Conservation (phyloP, 2,113 vertebrate genomes). For the Scopus umbretta region DNA sequence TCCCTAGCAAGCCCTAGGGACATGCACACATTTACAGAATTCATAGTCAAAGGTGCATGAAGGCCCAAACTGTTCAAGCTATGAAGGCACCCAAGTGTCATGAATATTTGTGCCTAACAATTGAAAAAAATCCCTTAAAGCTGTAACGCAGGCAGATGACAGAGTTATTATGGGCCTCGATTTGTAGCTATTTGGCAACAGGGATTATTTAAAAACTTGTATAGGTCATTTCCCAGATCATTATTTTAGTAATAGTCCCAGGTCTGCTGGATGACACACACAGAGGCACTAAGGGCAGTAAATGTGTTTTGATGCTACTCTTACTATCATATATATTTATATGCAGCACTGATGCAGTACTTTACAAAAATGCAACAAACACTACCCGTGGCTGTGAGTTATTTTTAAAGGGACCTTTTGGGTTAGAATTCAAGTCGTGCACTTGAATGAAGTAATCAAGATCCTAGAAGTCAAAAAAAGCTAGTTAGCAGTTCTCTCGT, state of each 20-base stretch:
- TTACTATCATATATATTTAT: neutral
- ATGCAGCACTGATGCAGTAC: neutral
- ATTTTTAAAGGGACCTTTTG: neutral
- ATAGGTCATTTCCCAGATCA: neutral
- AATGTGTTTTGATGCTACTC: neutral
- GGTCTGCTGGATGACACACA: neutral
- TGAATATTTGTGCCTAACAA: neutral
- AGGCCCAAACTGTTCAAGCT: neutral
- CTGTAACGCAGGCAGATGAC: neutral
- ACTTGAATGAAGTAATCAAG: neutral
- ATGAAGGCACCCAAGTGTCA: neutral
- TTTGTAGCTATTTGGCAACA: neutral
- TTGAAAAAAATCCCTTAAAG: neutral
- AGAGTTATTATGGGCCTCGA: neutral
- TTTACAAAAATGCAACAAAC: neutral
- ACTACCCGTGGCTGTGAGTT: neutral
- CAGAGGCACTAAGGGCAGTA: neutral
- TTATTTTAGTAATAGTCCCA: neutral
- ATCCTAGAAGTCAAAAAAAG: neutral
- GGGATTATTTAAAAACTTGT: neutral
- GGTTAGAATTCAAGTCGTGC: neutral
- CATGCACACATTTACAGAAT: neutral
- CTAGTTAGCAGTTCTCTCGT: neutral
- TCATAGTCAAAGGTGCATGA: neutral
- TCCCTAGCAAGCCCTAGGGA: neutral